Percentiles rank a stretch among this genome's conserved stretches.
phyloP scores from a whole-genome alignment of 2,888 invertebrate genomes.

The Fragum fragum region DNA sequence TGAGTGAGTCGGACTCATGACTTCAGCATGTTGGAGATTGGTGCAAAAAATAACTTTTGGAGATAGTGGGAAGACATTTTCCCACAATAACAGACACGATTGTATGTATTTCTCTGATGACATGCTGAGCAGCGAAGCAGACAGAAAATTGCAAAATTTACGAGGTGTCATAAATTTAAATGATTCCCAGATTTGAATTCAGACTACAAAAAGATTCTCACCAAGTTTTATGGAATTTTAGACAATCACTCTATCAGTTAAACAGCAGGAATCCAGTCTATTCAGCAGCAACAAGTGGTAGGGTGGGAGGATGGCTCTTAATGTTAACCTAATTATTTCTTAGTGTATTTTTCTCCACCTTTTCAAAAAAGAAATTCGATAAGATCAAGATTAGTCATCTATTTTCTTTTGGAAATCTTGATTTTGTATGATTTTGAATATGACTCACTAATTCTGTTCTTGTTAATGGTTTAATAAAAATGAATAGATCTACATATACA shows the following conservation, averaged over 20 bases:
- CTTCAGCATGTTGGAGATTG: slow-evolving; percentile 36
- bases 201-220: slow-evolving; percentile 34
- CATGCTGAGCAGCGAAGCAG: slow-evolving; percentile 53
- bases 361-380: no score
- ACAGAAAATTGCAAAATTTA: slow-evolving; percentile 61
- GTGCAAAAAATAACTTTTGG: slow-evolving; percentile 46
- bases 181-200: slow-evolving; percentile 50
- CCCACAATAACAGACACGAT: slow-evolving; percentile 52
- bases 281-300: slow-evolving; percentile 24
- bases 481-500: no score
- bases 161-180: slow-evolving; percentile 64
- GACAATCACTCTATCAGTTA: slow-evolving; percentile 25
- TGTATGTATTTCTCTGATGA: slow-evolving; percentile 7
- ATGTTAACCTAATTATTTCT: neutral
- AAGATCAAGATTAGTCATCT: no score
- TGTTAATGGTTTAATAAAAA: no score
- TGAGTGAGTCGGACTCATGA: slow-evolving; percentile 63
- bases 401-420: no score
- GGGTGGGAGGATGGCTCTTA: slow-evolving; percentile 8
- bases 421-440: no score
- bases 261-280: slow-evolving; percentile 14
- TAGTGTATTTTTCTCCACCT: neutral
- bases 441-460: no score
- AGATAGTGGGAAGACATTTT: slow-evolving; percentile 62
- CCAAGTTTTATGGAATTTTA: slow-evolving; percentile 11